Percentiles rank a stretch among this genome's conserved stretches.
These are phyloP conservation scores for Borostomias antarcticus DNA, from an alignment of 2,797 vertebrate species.

Conservation along the genomic window DNA sequence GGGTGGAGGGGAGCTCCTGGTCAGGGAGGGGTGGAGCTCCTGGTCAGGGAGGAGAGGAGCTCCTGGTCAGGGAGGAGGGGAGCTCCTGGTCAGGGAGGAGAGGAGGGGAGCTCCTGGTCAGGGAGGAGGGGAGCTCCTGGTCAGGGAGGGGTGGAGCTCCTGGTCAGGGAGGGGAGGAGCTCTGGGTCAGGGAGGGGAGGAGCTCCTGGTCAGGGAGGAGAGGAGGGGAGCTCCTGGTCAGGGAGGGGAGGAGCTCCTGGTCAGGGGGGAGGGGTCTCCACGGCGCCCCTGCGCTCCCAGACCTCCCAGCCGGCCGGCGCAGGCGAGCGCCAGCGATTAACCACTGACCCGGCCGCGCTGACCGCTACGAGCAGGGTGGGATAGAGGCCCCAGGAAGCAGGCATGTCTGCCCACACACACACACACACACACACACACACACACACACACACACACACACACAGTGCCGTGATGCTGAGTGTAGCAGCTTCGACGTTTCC, in stretches of 20 bases:
- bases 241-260: conserved; percentile 16
- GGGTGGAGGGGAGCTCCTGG: conserved; percentile 22
- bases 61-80: conserved; percentile 8
- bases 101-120: conserved; percentile 19
- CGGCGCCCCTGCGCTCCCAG: conserved; percentile 9
- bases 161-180: conserved; percentile 15
- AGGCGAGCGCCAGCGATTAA: conserved; percentile 53
- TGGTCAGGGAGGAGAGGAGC: conserved; percentile 15
- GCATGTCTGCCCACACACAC: not conserved
- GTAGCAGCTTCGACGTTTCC: too few relatives aligned
- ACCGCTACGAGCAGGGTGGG: conserved; percentile 38
- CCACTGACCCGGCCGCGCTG: conserved; percentile 51
- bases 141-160: conserved; percentile 20
- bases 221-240: conserved; percentile 19
- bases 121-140: conserved; percentile 18
- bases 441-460: conserved; percentile 9
- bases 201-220: conserved; percentile 16
- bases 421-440: too few relatives aligned
- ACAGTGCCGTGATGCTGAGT: conserved; percentile 29
- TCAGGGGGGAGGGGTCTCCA: conserved; percentile 31
- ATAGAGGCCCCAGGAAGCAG: conserved; percentile 43
- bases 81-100: conserved; percentile 16
- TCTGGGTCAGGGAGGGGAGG: conserved; percentile 6
- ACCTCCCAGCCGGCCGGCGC: conserved; percentile 39
- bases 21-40: conserved; percentile 20